Evolutionary conservation across 1,140 invertebrate species (phyloP).

Genomic region (Riptortus pedestris): DNA sequence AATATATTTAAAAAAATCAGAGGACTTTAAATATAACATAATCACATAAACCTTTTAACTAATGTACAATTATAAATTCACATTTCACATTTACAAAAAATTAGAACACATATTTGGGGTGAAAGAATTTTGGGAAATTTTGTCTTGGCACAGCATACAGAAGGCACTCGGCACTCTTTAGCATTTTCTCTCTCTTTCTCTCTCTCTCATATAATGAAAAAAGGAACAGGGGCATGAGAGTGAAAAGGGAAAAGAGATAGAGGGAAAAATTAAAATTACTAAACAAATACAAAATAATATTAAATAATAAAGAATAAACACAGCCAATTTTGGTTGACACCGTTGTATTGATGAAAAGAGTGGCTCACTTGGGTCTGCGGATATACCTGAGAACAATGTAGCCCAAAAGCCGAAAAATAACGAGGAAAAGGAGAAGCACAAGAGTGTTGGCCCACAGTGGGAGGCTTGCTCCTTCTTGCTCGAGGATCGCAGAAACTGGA

Average conservation of each 20-base stretch:
- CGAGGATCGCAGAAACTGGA: conserved; percentile 55
- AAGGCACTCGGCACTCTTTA: conserved; percentile 9
- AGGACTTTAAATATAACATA: no score
- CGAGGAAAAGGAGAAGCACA: conserved; percentile 58
- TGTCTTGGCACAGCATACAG: not conserved
- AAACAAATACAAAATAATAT: conserved; percentile 18
- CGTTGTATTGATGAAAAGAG: no score
- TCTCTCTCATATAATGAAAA: not conserved
- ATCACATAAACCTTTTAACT: no score
- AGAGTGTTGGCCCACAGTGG: conserved; percentile 67
- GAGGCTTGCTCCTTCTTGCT: conserved; percentile 45
- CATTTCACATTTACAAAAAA: conserved; percentile 1
- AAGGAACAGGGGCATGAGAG: conserved; percentile 3
- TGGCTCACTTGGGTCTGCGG: conserved; percentile 46
- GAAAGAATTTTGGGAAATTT: not conserved
- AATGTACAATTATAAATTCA: no score
- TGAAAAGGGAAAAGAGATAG: not conserved
- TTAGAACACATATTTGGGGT: not conserved
- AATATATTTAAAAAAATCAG: no score
- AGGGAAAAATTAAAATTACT: conserved; percentile 2
- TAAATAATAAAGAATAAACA: conserved; percentile 8
- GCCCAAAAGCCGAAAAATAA: conserved; percentile 60
- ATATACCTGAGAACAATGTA: conserved; percentile 65
- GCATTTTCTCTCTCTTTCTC: conserved; percentile 4
- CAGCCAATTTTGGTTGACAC: conserved; percentile 22